These are phyloP conservation scores for Ancistrus triradiatus DNA, from an alignment of 2,113 vertebrate genomes.

Conservation along the genomic window DNA sequence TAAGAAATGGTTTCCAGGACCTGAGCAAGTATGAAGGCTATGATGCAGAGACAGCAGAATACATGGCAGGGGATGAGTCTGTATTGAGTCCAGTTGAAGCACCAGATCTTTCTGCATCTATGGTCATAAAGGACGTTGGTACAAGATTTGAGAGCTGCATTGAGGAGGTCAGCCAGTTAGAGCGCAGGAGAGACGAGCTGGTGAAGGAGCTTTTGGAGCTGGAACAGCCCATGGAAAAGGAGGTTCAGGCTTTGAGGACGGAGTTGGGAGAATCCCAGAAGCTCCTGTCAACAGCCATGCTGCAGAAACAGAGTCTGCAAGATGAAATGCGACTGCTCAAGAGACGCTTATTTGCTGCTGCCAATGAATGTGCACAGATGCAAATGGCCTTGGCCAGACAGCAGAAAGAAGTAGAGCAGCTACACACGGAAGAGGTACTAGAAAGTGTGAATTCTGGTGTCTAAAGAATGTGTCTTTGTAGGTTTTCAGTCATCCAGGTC, in stretches of 20 bases:
- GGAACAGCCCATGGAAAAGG: constrained; percentile 69
- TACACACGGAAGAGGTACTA: constrained; percentile 61
- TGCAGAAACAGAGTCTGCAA: constrained; percentile 78
- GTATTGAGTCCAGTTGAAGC: constrained; percentile 24
- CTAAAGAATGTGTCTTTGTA: too few relatives aligned
- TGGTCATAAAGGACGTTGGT: constrained; percentile 44
- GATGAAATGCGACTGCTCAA: constrained; percentile 79
- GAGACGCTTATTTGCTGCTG: constrained; percentile 78
- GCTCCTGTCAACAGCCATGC: constrained; percentile 73
- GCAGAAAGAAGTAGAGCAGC: constrained; percentile 73
- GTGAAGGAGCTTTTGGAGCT: constrained; percentile 75
- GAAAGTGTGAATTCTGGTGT: too few relatives aligned
- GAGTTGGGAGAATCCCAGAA: constrained; percentile 75
- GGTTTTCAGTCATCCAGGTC: too few relatives aligned
- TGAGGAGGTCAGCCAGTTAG: constrained; percentile 74
- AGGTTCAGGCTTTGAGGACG: constrained; percentile 71
- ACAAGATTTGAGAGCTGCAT: constrained; percentile 69
- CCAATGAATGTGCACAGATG: constrained; percentile 79
- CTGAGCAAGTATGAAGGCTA: not conserved
- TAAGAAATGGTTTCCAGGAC: constrained; percentile 12
- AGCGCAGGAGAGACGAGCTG: constrained; percentile 73
- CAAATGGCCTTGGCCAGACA: constrained; percentile 76
- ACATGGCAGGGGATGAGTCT: not conserved
- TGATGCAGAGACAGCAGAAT: constrained; percentile 10
- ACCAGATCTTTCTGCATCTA: not conserved